Conservation (phyloP, 2,797 vertebrate species). For the Parotocinclus haroldoi region DNA sequence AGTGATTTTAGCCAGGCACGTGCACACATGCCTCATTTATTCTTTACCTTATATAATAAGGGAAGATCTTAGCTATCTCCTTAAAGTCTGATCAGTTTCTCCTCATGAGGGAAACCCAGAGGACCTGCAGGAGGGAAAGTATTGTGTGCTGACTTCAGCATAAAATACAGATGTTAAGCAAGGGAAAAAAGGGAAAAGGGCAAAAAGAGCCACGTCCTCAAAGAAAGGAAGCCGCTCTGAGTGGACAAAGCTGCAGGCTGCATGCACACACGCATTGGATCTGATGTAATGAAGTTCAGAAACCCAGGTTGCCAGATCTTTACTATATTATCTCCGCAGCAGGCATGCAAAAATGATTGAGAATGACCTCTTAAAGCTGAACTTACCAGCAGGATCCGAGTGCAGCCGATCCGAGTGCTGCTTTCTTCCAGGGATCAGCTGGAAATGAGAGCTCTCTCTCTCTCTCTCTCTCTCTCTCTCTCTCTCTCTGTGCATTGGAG, state of each 20-base stretch:
- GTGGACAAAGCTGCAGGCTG: constrained; percentile 2
- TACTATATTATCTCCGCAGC: neutral
- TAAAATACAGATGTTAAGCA: constrained; percentile 37
- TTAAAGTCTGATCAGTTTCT: neutral
- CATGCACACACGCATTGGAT: constrained; percentile 14
- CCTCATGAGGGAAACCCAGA: too few species aligned
- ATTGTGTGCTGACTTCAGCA: neutral
- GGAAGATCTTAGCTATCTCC: too few species aligned
- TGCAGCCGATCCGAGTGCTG: constrained; percentile 37
- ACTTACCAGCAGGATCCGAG: constrained; percentile 39
- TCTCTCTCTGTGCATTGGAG: neutral
- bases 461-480: constrained; percentile 19
- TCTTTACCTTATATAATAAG: neutral
- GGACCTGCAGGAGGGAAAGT: neutral
- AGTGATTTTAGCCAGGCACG: neutral
- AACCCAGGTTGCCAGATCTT: neutral
- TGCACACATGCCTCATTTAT: neutral
- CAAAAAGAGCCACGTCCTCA: constrained; percentile 47
- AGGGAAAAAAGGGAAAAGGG: neutral
- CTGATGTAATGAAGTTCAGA: constrained; percentile 1
- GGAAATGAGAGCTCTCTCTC: constrained; percentile 17
- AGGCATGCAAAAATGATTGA: neutral
- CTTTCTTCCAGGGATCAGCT: constrained; percentile 35
- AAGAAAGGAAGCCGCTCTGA: constrained; percentile 13
- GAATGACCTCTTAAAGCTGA: neutral